Conservation (phyloP, 2,888 invertebrate species). For the Sinhomidia bicolor region DNA sequence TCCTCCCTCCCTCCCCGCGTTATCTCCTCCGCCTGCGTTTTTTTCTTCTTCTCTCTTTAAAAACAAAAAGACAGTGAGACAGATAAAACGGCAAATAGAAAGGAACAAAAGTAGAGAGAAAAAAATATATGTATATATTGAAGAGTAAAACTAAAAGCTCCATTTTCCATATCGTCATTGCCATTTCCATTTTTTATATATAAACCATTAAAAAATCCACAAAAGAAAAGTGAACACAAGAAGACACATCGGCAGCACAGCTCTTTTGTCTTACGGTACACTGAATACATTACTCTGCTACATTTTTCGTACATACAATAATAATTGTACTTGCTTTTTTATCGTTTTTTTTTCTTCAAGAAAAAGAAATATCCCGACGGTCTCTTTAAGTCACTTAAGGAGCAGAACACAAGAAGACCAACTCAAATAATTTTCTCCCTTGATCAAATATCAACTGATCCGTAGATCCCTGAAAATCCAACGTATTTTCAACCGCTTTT, state of each 20-base stretch:
- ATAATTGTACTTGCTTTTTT: constrained; percentile 19
- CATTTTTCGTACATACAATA: constrained; percentile 3
- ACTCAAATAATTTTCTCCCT: constrained; percentile 20
- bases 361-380: background rate
- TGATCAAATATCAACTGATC: constrained; percentile 62
- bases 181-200: constrained; percentile 41
- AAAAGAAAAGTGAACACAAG: constrained; percentile 1
- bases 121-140: constrained; percentile 9
- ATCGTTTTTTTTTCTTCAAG: background rate
- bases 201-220: background rate
- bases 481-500: background rate
- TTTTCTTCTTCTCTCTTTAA: constrained; percentile 32
- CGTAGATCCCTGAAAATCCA: constrained; percentile 53
- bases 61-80: constrained; percentile 38
- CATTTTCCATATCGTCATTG: constrained; percentile 55
- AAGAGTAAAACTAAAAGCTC: constrained; percentile 34
- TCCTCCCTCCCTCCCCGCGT: constrained; percentile 69
- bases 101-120: background rate
- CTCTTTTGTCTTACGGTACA: constrained; percentile 48
- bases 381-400: background rate
- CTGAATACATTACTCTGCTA: background rate
- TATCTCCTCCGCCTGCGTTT: constrained; percentile 29
- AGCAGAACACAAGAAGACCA: background rate
- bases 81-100: constrained; percentile 22
- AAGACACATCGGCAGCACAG: background rate